Evolutionary conservation across 2,113 vertebrate species (phyloP).

Genomic region (Azemiops feae): DNA sequence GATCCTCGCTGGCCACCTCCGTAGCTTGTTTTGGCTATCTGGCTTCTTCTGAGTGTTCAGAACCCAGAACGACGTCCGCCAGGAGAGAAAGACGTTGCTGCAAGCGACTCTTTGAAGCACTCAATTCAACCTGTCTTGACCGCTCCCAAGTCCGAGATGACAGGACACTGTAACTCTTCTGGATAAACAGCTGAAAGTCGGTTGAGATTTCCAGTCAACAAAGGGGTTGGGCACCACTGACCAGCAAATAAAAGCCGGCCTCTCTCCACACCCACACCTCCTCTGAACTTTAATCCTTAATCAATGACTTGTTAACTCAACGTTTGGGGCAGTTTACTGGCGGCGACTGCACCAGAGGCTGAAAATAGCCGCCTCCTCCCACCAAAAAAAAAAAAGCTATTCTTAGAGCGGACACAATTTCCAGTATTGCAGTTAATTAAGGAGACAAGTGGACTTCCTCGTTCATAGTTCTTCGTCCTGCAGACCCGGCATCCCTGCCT

Average conservation of each 20-base stretch:
- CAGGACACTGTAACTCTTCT: not conserved
- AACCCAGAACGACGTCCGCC: too few relatives aligned
- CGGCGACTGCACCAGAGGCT: not conserved
- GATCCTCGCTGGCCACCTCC: not conserved
- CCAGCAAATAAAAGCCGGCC: not conserved
- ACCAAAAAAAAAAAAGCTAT: not conserved
- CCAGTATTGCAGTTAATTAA: not conserved
- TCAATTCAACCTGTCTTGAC: not conserved
- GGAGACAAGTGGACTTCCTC: not conserved
- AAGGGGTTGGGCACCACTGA: too few relatives aligned
- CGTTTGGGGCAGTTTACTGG: not conserved
- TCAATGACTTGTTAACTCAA: slow-evolving; percentile 17
- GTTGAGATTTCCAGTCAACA: not conserved
- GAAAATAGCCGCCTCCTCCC: not conserved
- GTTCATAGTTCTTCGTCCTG: not conserved
- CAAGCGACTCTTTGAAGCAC: not conserved
- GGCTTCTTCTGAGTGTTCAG: not conserved
- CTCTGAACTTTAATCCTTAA: slow-evolving; percentile 28
- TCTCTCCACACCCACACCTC: not conserved
- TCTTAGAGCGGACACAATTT: not conserved
- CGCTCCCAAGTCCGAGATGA: fast-evolving
- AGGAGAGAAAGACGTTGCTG: fast-evolving
- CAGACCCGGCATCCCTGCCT: not conserved
- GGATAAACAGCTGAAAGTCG: not conserved
- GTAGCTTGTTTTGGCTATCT: not conserved